These are phyloP conservation scores for Rapana venosa DNA, from an alignment of 2,888 invertebrate genomes.

Conservation along the genomic window DNA sequence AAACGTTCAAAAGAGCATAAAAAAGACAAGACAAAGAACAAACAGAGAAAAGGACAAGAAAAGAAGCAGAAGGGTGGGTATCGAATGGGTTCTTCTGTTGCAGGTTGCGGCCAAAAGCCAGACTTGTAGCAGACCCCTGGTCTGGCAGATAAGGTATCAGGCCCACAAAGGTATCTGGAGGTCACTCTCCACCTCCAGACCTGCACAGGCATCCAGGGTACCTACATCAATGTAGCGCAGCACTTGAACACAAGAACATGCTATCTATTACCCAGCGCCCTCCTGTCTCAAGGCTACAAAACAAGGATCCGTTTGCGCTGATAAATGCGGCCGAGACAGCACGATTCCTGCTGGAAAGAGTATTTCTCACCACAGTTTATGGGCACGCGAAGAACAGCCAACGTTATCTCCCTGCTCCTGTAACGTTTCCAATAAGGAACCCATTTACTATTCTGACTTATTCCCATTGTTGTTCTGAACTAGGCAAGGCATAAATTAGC, in stretches of 20 bases:
- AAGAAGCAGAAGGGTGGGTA: not conserved
- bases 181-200: not conserved
- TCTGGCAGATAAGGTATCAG: constrained; percentile 19
- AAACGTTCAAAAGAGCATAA: not conserved
- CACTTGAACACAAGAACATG: constrained; percentile 14
- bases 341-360: not conserved
- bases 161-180: constrained; percentile 1
- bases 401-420: not conserved
- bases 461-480: constrained; percentile 3
- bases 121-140: not conserved
- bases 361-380: not conserved
- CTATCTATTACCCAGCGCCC: not conserved
- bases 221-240: not conserved
- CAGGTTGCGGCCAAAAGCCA: not conserved
- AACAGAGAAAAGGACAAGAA: not conserved
- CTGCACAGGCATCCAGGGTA: not conserved
- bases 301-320: not conserved
- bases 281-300: not conserved
- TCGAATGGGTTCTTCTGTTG: not conserved
- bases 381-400: not conserved
- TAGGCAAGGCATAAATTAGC: not conserved
- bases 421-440: constrained; percentile 9
- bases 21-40: not conserved
- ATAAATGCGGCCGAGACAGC: not conserved
- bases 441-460: not conserved